Conservation (phyloP, 2,888 invertebrate genomes). For the Brenthis ino region DNA sequence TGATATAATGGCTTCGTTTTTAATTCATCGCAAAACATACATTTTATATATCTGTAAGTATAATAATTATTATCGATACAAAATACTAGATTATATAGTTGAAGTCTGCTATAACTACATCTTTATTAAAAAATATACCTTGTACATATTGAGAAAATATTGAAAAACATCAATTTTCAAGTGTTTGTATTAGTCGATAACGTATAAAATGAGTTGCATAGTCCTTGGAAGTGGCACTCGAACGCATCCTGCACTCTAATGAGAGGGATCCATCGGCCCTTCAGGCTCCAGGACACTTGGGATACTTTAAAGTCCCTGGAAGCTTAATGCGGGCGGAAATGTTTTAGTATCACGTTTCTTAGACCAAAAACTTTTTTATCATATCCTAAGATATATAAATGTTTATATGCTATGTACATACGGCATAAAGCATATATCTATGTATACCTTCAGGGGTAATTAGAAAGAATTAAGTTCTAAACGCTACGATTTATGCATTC, state of each 20-base stretch:
- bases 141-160: too few species aligned
- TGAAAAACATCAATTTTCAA: background rate
- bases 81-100: too few species aligned
- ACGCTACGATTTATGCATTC: too few species aligned
- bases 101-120: too few species aligned
- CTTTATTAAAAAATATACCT: too few species aligned
- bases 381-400: background rate
- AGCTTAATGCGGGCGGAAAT: constrained; percentile 37
- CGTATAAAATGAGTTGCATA: constrained; percentile 22
- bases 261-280: constrained; percentile 31
- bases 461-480: too few species aligned
- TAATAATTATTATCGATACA: too few species aligned
- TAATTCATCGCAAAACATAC: too few species aligned
- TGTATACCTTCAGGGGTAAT: too few species aligned
- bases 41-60: too few species aligned
- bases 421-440: too few species aligned
- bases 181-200: constrained; percentile 30
- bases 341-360: constrained; percentile 22
- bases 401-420: background rate
- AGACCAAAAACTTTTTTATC: background rate
- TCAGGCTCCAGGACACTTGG: constrained; percentile 33
- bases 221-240: constrained; percentile 31
- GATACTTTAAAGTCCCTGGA: constrained; percentile 19
- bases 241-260: constrained; percentile 36
- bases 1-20: too few species aligned